Evolutionary conservation across 1,140 invertebrate species (phyloP).

Genomic region (Drosophila albomicans): DNA sequence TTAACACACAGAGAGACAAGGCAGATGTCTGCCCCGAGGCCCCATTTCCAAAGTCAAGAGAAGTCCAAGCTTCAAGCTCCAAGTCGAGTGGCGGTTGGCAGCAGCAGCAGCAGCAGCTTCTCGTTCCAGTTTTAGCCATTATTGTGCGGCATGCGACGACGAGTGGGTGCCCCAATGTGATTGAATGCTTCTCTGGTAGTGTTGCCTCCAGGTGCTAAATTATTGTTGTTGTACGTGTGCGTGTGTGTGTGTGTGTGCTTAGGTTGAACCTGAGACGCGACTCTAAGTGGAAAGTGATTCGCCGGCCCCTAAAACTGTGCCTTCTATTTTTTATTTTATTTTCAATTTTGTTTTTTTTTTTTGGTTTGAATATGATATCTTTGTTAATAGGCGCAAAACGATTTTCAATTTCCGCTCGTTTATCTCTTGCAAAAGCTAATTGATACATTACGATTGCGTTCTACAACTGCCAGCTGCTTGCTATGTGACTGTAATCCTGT

Average conservation of each 20-base stretch:
- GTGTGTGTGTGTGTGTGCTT: conserved; percentile 6
- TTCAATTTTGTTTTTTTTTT: neutral
- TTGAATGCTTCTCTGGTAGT: conserved; percentile 49
- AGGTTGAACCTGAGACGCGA: conserved; percentile 15
- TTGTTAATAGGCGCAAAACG: neutral
- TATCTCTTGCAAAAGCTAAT: neutral
- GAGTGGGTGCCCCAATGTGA: conserved; percentile 43
- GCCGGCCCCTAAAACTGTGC: conserved; percentile 26
- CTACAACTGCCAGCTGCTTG: neutral
- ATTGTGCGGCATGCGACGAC: conserved; percentile 22
- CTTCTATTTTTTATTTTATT: conserved; percentile 2
- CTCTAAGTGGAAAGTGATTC: conserved; percentile 44
- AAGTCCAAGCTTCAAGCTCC: conserved; percentile 4
- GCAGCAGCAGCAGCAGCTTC: conserved; percentile 21
- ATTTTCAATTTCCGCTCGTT: neutral
- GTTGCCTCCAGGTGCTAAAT: conserved; percentile 44
- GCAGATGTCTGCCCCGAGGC: conserved; percentile 17
- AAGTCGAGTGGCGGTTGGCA: conserved; percentile 37
- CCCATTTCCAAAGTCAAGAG: conserved; percentile 11
- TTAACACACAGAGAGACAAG: neutral
- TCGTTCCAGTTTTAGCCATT: conserved; percentile 33
- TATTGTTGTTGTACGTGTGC: conserved; percentile 30
- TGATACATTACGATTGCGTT: neutral
- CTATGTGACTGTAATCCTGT: conserved; percentile 4
- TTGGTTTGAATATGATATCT: neutral